These are phyloP conservation scores for Elysia crispata DNA, from an alignment of 2,888 invertebrate species.

Conservation along the genomic window DNA sequence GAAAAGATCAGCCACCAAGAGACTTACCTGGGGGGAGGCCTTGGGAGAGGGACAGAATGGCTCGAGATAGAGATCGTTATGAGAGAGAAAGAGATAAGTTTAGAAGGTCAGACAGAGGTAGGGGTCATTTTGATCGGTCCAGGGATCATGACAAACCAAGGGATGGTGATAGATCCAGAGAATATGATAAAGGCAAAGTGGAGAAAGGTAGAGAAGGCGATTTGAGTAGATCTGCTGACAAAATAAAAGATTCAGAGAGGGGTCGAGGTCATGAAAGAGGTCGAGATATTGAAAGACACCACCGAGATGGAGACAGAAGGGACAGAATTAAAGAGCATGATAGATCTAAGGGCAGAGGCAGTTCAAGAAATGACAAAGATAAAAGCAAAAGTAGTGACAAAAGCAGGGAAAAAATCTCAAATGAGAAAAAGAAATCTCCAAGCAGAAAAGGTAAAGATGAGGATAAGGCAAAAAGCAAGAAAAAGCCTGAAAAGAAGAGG, in stretches of 20 bases:
- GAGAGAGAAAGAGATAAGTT: background rate
- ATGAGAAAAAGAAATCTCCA: conserved; percentile 78
- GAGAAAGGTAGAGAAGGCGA: background rate
- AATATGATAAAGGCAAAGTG: background rate
- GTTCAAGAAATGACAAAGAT: conserved; percentile 48
- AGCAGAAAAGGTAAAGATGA: conserved; percentile 72
- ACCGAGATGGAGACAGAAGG: background rate
- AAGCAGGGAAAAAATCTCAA: conserved; percentile 72
- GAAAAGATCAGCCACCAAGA: conserved; percentile 28
- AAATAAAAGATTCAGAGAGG: background rate
- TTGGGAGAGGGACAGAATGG: conserved; percentile 38
- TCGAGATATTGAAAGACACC: conserved; percentile 11
- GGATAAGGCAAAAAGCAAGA: conserved; percentile 54
- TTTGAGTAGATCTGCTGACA: background rate
- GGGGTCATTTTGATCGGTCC: too few species aligned
- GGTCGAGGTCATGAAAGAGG: conserved; percentile 12
- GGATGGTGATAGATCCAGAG: conserved; percentile 13
- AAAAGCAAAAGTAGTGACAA: too few species aligned
- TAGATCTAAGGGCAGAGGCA: conserved; percentile 78
- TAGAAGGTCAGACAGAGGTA: too few species aligned
- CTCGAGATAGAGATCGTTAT: background rate
- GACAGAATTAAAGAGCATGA: conserved; percentile 63
- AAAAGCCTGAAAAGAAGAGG: conserved; percentile 56
- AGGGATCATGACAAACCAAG: background rate
- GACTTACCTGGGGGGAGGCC: conserved; percentile 25